Evolutionary conservation across 2,888 invertebrate genomes (phyloP).

Genomic region (Rhogogaster chlorosoma): DNA sequence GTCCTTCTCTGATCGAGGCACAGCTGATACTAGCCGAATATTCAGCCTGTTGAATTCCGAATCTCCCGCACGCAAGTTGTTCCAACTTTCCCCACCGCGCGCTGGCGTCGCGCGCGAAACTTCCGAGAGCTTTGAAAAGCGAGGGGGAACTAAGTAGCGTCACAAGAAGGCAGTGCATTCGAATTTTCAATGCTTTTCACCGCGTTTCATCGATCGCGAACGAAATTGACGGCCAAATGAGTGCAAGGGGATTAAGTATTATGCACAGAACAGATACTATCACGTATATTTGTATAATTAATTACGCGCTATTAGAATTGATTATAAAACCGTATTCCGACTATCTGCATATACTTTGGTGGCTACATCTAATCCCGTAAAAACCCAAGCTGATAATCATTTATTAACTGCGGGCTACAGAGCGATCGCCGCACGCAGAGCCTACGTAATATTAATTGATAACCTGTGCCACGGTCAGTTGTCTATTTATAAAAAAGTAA

Average conservation of each 20-base stretch:
- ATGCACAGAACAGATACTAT: background rate
- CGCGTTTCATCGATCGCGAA: background rate
- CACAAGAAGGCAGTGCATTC: background rate
- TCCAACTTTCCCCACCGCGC: background rate
- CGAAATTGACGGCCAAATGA: background rate
- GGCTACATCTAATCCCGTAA: background rate
- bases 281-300: background rate
- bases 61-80: constrained; percentile 29
- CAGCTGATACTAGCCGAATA: constrained; percentile 45
- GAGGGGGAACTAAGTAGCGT: too few relatives aligned
- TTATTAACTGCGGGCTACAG: background rate
- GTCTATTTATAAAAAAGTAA: background rate
- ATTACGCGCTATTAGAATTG: background rate
- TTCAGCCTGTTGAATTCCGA: constrained; percentile 47
- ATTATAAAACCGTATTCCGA: background rate
- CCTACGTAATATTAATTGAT: constrained; percentile 5
- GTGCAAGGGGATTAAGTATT: background rate
- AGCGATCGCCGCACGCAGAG: background rate
- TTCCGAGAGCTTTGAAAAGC: background rate
- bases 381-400: constrained; percentile 12
- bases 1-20: constrained; percentile 35
- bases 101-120: background rate
- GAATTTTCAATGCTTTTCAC: background rate
- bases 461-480: background rate
- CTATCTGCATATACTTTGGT: background rate